Base-by-base conservation (phyloP, 1,140 invertebrate genomes). In the Platyscapa corneri region DNA sequence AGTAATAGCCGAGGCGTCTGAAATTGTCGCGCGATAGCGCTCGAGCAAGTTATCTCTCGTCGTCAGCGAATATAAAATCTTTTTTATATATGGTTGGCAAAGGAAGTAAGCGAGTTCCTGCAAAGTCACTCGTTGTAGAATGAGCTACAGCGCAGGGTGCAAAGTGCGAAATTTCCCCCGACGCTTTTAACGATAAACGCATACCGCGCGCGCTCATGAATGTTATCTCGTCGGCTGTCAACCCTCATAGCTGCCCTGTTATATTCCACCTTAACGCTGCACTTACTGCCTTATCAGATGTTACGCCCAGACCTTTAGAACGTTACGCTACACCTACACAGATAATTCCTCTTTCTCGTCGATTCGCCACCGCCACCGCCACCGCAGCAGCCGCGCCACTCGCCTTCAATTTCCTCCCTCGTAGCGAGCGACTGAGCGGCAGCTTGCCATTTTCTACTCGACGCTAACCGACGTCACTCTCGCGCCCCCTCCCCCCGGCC, bases 181-280 rank as follows among this genome's bases (percentile, higher is more conserved):
- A 88, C 89, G 89, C 88, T 88, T 89, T 89, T 89, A 89, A 89
- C 88, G 89, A 89, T 89, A 89, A 89, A 89, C 84, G 82, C 83
- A 49, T 46, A 79, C 56, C 46, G 32, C 70, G 65, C 79, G 53
- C 78, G 75, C 76, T 86, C 84, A 86, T 87, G 86, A 89, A 88
- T 87, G 87, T 88, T 90, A 90, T 89, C 88, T 89, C 89, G 82
- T 87, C 83, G 87, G 86, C 87, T 89, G 87, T 89, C 89, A 87
- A 84, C 84, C 86, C 85, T 88, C 88, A 82, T 88, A 88, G 85
- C 87, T 37, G 86, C 76, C 74, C 80, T 84, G 85, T 90, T 89
- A 90, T 88, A 89, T 89, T 87, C 88, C 86, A 84, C 87, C 82
- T 87, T 89, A 89, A 89, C 85, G 86, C 87, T 87, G 89, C 89